Evolutionary conservation across 1,140 invertebrate species (phyloP).

Genomic region (Archivesica marissinica): DNA sequence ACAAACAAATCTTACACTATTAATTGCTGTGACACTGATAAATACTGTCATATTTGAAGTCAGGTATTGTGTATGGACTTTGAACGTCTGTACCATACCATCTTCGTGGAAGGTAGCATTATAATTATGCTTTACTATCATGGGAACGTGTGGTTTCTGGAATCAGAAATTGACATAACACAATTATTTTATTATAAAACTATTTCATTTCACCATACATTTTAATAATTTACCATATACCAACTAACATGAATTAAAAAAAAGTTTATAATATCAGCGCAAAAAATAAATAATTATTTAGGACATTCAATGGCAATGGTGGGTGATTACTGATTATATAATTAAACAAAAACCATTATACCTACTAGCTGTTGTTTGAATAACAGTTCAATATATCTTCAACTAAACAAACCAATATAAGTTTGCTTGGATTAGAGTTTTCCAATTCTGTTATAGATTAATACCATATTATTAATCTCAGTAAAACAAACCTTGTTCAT

Average conservation of each 20-base stretch:
- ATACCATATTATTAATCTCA: background rate
- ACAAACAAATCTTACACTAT: background rate
- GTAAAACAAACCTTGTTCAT: slow-evolving; percentile 59
- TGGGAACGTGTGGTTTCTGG: background rate
- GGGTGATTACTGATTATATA: background rate
- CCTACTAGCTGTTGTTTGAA: background rate
- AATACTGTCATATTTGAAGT: background rate
- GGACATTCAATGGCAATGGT: background rate
- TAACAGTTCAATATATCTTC: background rate
- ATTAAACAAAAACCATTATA: background rate
- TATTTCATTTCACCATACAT: too few relatives aligned
- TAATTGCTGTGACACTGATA: slow-evolving; percentile 2
- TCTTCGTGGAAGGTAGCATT: slow-evolving; percentile 4
- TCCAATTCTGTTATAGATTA: background rate
- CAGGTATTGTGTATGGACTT: slow-evolving; percentile 9
- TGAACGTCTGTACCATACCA: slow-evolving; percentile 13
- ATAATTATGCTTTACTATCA: background rate
- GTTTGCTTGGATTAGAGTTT: too few relatives aligned
- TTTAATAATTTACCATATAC: too few relatives aligned
- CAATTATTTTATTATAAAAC: too few relatives aligned
- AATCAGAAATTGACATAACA: too few relatives aligned
- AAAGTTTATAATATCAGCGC: too few relatives aligned
- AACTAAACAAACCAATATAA: background rate
- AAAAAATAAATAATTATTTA: too few relatives aligned
- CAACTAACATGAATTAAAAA: too few relatives aligned